Conservation (phyloP, 2,113 vertebrate species). For the Tragelaphus buxtoni region DNA sequence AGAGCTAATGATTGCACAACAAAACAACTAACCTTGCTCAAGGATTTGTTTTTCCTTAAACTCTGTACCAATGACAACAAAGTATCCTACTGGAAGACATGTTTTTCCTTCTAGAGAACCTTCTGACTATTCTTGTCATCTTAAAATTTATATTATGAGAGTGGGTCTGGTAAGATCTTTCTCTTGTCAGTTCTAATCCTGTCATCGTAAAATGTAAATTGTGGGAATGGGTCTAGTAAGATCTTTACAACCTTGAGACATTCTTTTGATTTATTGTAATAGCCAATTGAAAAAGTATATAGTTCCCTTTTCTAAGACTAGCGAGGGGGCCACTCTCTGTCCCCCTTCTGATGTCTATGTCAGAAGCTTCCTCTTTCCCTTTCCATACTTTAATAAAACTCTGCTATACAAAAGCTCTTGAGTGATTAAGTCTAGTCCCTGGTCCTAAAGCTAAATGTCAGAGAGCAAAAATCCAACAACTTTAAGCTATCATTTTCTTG, state of each 20-base stretch:
- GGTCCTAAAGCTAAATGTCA: not conserved
- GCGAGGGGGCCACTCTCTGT: fast-evolving
- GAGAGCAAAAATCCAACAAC: not conserved
- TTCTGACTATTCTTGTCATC: not conserved
- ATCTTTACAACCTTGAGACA: not conserved
- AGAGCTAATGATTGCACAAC: not conserved
- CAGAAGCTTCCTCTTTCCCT: not conserved
- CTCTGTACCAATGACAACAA: not conserved
- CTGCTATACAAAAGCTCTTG: not conserved
- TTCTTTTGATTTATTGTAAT: not conserved
- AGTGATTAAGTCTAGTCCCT: not conserved
- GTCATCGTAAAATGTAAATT: not conserved
- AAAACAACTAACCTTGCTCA: not conserved
- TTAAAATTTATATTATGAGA: not conserved
- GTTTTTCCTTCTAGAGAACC: not conserved
- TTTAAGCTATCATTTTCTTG: not conserved
- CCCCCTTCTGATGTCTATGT: not conserved
- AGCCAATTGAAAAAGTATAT: not conserved
- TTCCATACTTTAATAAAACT: not conserved
- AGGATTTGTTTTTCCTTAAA: not conserved
- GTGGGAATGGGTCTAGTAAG: not conserved
- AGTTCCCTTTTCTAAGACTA: not conserved
- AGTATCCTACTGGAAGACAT: not conserved
- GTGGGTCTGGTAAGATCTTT: not conserved
- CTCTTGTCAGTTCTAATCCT: not conserved